A percentile compares a stretch with the other conserved stretches of the same genome.
These are phyloP conservation scores for Seriola dumerili DNA, from an alignment of 2,113 vertebrate genomes.

Conservation along the genomic window DNA sequence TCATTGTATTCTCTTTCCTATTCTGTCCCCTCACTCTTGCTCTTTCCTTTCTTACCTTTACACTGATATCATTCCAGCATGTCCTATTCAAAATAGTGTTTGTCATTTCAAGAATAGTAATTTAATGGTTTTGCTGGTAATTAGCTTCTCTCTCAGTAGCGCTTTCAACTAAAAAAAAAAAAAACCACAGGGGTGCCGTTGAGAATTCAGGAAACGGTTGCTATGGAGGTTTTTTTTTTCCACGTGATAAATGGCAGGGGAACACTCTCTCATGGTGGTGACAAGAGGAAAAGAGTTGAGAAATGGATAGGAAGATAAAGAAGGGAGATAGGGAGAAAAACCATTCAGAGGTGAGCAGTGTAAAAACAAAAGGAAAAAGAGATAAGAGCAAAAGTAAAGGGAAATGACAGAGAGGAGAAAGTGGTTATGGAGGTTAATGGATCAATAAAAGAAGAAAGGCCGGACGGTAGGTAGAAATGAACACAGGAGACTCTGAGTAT, in stretches of 20 bases:
- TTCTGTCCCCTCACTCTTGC: background rate
- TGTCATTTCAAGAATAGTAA: background rate
- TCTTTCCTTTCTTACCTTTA: background rate
- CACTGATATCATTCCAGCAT: background rate
- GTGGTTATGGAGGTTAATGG: background rate
- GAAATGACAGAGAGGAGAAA: background rate
- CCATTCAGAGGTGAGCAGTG: background rate
- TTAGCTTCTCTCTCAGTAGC: background rate
- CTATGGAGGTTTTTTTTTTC: slow-evolving; percentile 12
- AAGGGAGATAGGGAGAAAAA: background rate
- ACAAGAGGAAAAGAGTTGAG: background rate
- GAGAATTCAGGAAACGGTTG: background rate
- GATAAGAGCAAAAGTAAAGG: background rate
- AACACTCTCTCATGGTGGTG: background rate
- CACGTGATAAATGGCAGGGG: background rate
- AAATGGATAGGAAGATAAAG: slow-evolving; percentile 5
- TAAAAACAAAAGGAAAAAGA: background rate
- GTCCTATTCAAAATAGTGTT: slow-evolving; percentile 1
- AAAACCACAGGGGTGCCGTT: background rate
- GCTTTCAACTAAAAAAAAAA: background rate
- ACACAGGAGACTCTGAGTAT: background rate
- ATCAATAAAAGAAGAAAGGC: background rate
- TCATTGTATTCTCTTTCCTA: background rate
- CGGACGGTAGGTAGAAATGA: background rate
- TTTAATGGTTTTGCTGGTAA: background rate